Conservation (phyloP, 2,888 invertebrate species). For the Malthinus flaveolus region DNA sequence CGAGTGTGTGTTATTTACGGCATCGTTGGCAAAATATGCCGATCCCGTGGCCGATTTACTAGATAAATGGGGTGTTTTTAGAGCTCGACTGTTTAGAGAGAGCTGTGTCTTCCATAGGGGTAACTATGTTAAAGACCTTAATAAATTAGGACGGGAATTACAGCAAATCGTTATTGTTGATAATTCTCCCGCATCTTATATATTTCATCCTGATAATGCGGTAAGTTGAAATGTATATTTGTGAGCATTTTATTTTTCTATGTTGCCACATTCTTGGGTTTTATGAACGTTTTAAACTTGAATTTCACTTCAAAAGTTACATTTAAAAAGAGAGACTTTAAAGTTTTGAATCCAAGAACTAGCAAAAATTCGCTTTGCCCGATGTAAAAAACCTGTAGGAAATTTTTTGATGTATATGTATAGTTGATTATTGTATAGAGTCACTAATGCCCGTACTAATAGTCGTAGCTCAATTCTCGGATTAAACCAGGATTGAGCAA, state of each 20-base stretch:
- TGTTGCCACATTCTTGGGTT: no score
- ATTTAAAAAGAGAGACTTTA: no score
- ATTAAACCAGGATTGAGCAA: no score
- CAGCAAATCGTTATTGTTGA: conserved; percentile 97
- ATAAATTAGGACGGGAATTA: conserved; percentile 94
- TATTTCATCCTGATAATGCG: conserved; percentile 99
- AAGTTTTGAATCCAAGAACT: no score
- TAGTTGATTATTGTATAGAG: no score
- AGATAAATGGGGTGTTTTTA: conserved; percentile 95
- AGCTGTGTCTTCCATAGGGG: conserved; percentile 99
- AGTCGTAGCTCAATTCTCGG: no score
- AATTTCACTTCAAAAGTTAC: no score
- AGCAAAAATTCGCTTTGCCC: no score
- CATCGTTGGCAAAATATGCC: conserved; percentile 98
- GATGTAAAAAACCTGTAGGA: no score
- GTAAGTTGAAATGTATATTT: conserved; percentile 64
- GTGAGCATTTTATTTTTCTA: background rate
- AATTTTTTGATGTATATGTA: no score
- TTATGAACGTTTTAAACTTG: no score
- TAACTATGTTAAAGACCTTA: conserved; percentile 99
- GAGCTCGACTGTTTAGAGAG: conserved; percentile 96
- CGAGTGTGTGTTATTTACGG: conserved; percentile 99
- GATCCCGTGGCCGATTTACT: conserved; percentile 99
- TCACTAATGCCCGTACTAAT: no score
- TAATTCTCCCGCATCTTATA: conserved; percentile 99